A percentile compares a stretch with the other conserved stretches of the same genome.
These are phyloP conservation scores for Parelbella ahira DNA, from an alignment of 2,888 invertebrate genomes.

Conservation along the genomic window DNA sequence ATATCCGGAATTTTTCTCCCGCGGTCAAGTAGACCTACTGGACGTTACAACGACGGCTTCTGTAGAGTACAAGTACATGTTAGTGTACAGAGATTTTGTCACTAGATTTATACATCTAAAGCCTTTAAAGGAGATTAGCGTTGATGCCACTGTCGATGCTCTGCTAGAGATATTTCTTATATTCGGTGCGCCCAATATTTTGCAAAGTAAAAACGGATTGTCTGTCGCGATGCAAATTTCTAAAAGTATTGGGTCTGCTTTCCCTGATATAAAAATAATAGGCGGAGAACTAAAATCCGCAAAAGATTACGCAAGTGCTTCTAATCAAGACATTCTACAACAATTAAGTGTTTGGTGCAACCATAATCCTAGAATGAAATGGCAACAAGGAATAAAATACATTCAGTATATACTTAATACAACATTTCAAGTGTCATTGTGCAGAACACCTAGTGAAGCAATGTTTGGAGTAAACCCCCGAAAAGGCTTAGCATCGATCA, in stretches of 20 bases:
- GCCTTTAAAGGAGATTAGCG: constrained; percentile 42
- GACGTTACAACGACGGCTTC: constrained; percentile 41
- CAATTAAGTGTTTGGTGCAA: constrained; percentile 44
- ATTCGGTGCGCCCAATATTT: constrained; percentile 55
- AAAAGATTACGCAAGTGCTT: background rate
- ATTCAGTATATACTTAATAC: constrained; percentile 36
- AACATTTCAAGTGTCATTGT: background rate
- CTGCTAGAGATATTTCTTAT: constrained; percentile 44
- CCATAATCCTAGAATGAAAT: constrained; percentile 42
- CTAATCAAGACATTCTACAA: constrained; percentile 5
- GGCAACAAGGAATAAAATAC: constrained; percentile 51
- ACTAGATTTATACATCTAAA: constrained; percentile 50
- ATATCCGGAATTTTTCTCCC: constrained; percentile 46
- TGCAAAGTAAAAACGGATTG: constrained; percentile 47
- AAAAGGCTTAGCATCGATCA: constrained; percentile 4
- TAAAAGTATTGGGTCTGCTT: constrained; percentile 43
- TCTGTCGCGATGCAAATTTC: constrained; percentile 39
- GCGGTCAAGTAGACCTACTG: constrained; percentile 52
- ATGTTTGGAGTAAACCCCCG: constrained; percentile 3
- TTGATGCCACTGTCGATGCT: constrained; percentile 36
- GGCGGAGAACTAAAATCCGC: background rate
- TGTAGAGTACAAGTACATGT: constrained; percentile 48
- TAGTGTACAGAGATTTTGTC: constrained; percentile 49
- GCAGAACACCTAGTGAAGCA: constrained; percentile 3
- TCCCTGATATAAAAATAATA: constrained; percentile 22